Percentiles rank a stretch among this genome's conserved stretches.
These are phyloP conservation scores for Paramormyrops kingsleyae DNA, from an alignment of 2,113 vertebrate species.

Conservation along the genomic window DNA sequence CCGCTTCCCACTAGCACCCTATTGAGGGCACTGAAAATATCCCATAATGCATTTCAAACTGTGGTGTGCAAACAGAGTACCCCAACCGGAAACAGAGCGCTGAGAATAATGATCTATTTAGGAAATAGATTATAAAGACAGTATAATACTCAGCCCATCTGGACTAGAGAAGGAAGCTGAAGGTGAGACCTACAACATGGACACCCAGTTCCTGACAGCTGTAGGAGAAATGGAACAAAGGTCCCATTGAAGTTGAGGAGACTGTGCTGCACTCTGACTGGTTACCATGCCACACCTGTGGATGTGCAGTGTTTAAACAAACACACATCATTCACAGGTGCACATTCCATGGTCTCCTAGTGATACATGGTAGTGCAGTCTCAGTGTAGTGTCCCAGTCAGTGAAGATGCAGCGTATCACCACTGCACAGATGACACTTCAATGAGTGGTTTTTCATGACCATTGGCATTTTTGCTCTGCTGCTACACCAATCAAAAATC, in stretches of 20 bases:
- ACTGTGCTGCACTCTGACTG: not conserved
- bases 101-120: not conserved
- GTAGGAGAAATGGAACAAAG: not conserved
- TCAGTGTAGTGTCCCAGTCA: not conserved
- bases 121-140: not conserved
- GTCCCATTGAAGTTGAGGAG: not conserved
- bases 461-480: not conserved
- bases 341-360: not conserved
- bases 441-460: not conserved
- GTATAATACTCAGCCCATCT: not conserved
- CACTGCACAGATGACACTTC: not conserved
- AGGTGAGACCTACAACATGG: not conserved
- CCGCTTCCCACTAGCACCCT: not conserved
- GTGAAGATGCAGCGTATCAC: not conserved
- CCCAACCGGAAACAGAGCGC: not conserved
- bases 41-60: not conserved
- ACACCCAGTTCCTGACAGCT: not conserved
- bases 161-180: not conserved
- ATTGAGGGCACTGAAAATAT: slow-evolving; percentile 2
- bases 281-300: not conserved
- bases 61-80: not conserved
- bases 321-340: not conserved
- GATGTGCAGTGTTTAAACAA: not conserved
- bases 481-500: not conserved
- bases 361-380: not conserved